A percentile compares a stretch with the other conserved stretches of the same genome.
These are phyloP conservation scores for Quadroppia sp. DNA, from an alignment of 2,888 invertebrate genomes.

Conservation along the genomic window DNA sequence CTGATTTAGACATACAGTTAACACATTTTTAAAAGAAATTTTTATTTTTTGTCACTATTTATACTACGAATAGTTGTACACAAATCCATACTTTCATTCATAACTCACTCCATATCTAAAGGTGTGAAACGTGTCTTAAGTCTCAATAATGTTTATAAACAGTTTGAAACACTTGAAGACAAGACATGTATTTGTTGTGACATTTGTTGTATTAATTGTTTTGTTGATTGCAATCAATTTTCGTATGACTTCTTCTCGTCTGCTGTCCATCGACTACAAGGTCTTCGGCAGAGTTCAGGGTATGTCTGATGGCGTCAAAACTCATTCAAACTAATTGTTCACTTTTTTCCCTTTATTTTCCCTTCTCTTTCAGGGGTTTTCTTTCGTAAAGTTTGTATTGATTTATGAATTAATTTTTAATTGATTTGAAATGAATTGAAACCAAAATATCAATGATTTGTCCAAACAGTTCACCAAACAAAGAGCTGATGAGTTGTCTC, in stretches of 20 bases:
- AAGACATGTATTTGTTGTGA: not conserved
- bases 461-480: slow-evolving; percentile 32
- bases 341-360: not conserved
- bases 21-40: not conserved
- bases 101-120: not conserved
- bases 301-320: not conserved
- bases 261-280: slow-evolving; percentile 31
- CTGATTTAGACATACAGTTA: not conserved
- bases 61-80: not conserved
- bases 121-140: not conserved
- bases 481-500: slow-evolving; percentile 19
- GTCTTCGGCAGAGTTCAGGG: slow-evolving; percentile 39
- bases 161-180: not conserved
- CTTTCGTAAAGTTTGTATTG: slow-evolving; percentile 30
- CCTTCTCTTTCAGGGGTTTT: slow-evolving; percentile 20
- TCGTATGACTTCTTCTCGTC: not conserved
- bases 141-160: slow-evolving; percentile 1
- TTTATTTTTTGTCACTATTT: slow-evolving; percentile 3
- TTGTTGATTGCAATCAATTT: not conserved
- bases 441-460: no score
- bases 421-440: not conserved
- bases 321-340: not conserved
- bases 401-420: not conserved
- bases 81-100: not conserved
- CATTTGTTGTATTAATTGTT: not conserved